Conservation (phyloP, 2,888 invertebrate genomes). For the Melanotus villosus region DNA sequence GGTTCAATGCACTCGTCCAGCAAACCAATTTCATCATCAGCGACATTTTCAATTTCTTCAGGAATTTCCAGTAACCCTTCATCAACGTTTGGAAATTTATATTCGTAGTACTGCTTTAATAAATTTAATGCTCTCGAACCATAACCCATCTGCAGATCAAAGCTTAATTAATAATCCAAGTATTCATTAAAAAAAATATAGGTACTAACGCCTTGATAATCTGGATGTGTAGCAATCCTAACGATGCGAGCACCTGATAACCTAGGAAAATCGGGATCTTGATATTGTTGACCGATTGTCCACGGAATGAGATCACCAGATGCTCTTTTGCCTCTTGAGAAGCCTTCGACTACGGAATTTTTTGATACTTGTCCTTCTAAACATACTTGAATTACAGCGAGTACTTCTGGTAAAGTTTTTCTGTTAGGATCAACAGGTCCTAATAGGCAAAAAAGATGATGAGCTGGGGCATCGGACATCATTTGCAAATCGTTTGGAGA, state of each 20-base stretch:
- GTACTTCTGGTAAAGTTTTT: constrained; percentile 87
- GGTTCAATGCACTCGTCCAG: constrained; percentile 84
- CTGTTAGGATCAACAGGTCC: constrained; percentile 85
- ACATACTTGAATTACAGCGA: constrained; percentile 92
- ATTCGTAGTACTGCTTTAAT: constrained; percentile 90
- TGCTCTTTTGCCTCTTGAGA: constrained; percentile 90
- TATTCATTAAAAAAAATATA: background rate
- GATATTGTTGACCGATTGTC: constrained; percentile 97
- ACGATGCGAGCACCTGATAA: constrained; percentile 93
- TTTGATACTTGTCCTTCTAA: constrained; percentile 83
- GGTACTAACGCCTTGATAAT: constrained; percentile 85
- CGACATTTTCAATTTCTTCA: constrained; percentile 71
- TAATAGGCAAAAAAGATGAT: constrained; percentile 95
- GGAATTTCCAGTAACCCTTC: constrained; percentile 66
- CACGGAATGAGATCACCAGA: constrained; percentile 98
- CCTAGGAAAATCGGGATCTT: constrained; percentile 93
- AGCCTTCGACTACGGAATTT: constrained; percentile 80
- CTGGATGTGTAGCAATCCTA: constrained; percentile 98
- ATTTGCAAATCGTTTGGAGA: constrained; percentile 98
- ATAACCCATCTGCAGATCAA: constrained; percentile 89
- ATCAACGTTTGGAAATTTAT: constrained; percentile 81
- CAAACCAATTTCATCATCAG: constrained; percentile 74
- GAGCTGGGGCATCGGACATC: constrained; percentile 98
- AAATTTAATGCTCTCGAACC: constrained; percentile 89
- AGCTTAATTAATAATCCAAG: background rate